Percentiles rank a stretch among this genome's conserved stretches.
Evolutionary conservation across 2,888 invertebrate species (phyloP).

Genomic region (Tenthredo scrophulariae): DNA sequence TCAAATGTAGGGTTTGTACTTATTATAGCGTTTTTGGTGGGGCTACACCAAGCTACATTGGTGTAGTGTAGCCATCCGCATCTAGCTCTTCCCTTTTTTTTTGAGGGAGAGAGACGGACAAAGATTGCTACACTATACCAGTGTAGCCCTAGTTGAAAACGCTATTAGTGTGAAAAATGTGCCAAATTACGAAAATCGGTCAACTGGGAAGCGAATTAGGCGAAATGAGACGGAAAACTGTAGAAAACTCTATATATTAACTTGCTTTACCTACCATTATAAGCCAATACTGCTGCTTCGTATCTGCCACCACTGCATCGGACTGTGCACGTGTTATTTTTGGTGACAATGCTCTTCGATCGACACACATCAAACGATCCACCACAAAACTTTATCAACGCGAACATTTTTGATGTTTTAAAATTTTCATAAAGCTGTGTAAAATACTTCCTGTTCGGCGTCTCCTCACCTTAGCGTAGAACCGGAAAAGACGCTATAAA

Average conservation of each 20-base stretch:
- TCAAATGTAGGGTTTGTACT: neutral
- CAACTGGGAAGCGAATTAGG: neutral
- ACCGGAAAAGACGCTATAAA: neutral
- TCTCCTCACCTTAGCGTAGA: neutral
- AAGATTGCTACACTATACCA: neutral
- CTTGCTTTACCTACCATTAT: constrained; percentile 2
- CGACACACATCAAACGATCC: constrained; percentile 12
- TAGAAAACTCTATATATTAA: neutral
- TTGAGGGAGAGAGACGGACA: neutral
- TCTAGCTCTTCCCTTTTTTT: neutral
- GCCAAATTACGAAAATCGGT: neutral
- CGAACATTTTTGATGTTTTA: neutral
- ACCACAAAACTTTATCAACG: neutral
- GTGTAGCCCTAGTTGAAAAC: neutral
- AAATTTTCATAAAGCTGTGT: neutral
- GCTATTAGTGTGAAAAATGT: neutral
- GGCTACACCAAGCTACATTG: neutral
- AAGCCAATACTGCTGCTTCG: constrained; percentile 18
- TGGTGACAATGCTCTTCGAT: neutral
- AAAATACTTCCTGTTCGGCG: neutral
- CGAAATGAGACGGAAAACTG: neutral
- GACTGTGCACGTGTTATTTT: constrained; percentile 10
- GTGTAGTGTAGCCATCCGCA: neutral
- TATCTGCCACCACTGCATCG: constrained; percentile 24
- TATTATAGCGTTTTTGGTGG: neutral